Conservation (phyloP, 2,888 invertebrate genomes). For the Mimumesa dahlbomi region DNA sequence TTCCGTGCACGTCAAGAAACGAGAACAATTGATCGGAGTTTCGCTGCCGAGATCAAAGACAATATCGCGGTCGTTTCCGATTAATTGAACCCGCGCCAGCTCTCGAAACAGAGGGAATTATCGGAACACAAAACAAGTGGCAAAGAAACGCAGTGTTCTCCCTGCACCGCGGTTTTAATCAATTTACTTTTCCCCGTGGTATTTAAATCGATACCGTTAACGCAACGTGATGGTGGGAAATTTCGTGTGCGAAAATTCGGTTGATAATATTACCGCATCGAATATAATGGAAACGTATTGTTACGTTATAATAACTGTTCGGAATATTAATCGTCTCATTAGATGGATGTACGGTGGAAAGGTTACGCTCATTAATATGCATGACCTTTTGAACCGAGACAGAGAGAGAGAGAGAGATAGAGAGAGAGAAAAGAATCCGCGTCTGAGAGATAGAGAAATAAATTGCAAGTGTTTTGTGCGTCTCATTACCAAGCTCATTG, state of each 20-base stretch:
- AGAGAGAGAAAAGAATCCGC: conserved; percentile 37
- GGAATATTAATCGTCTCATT: not conserved
- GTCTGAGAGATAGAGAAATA: conserved; percentile 39
- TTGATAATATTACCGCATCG: too few species aligned
- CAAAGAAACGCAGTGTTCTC: too few species aligned
- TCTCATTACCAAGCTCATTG: conserved; percentile 52
- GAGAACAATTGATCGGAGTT: conserved; percentile 6
- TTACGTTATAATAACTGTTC: too few species aligned
- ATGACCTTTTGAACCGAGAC: conserved; percentile 32
- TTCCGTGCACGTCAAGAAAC: not conserved
- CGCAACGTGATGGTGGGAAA: too few species aligned
- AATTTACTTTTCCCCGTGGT: too few species aligned
- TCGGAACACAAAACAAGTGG: too few species aligned
- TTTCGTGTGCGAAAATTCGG: too few species aligned
- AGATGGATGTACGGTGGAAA: not conserved
- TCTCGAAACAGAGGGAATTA: too few species aligned
- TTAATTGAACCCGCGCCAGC: conserved; percentile 3
- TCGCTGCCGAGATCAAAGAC: conserved; percentile 2
- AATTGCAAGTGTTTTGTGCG: conserved; percentile 45
- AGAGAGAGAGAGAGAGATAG: conserved; percentile 30
- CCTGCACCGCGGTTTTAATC: too few species aligned
- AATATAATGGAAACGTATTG: too few species aligned
- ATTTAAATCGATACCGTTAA: too few species aligned
- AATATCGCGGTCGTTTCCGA: conserved; percentile 10
- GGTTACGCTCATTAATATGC: not conserved